Base-by-base conservation (phyloP, 2,113 vertebrate genomes). In the Andinoacara biseriatus region DNA sequence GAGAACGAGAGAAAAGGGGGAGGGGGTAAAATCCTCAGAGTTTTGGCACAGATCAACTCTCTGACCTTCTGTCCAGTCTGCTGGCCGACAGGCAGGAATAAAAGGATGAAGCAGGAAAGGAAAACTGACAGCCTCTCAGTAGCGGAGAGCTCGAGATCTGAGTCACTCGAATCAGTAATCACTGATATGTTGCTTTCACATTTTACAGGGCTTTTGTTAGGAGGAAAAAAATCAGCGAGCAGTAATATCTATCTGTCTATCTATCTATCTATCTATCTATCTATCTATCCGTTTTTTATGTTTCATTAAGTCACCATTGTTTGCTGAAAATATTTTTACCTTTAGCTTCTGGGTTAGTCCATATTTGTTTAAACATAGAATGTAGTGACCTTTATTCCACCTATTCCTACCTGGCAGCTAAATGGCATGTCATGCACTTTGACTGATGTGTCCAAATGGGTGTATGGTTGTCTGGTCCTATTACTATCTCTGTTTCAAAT, bases 51-150 rank as follows among this genome's bases (percentile, higher is more conserved):
- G 86, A 91, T 87, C 90, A 91, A 86, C 83, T 78, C 84, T 89
- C 91, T 95, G 95, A 95, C 95, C 95, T 95, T 96, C 94, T 95
- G 95, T 94, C 93, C 93, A 86, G 92, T 94, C 92, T 94, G 89
- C 90, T 89, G 90, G 88, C 91, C 75, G 89, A 92, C 91, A 88
- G 93, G 87, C 89, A 81, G 79, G 26, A 87, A 90, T 87, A 80
- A 90, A 92, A 92, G 88, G 86, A 91, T 91, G 87, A 76, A 90
- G 87, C 74, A 52, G 74, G 57, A 83, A 86, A 90, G 72, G 89
- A 75, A 92, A 92, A 87, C 86, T 90, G 90, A 94, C 88, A 93
- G 81, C 61, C 67, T 84, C 84, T 81, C 82, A 61, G 80, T 86
- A 74, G 61, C 83, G 14, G 43, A 79, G 83, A 80, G 88, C 87